Percentiles rank a stretch among this genome's conserved stretches.
Conservation (phyloP, 2,888 invertebrate species). For the Athripsodes cinereus region DNA sequence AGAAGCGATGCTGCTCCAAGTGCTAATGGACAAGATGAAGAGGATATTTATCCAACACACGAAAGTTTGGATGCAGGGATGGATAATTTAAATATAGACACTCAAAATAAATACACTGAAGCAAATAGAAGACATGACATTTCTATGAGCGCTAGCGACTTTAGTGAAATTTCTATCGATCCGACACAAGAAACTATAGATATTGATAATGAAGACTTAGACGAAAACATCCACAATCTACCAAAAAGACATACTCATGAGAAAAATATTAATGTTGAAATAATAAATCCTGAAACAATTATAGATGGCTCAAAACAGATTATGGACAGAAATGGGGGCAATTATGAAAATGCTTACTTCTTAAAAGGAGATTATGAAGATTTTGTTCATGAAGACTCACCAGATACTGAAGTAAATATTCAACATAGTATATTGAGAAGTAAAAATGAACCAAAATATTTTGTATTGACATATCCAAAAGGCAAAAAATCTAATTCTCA, state of each 20-base stretch:
- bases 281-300: conserved; percentile 28
- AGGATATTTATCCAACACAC: conserved; percentile 4
- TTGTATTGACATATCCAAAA: too few relatives aligned
- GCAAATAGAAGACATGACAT: not conserved
- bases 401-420: too few relatives aligned
- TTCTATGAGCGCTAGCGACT: not conserved
- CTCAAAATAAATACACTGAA: too few relatives aligned
- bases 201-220: not conserved
- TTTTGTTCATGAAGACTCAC: too few relatives aligned
- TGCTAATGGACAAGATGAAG: too few relatives aligned
- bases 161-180: not conserved
- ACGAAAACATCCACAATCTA: conserved; percentile 11
- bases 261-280: conserved; percentile 40
- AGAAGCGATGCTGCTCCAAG: too few relatives aligned
- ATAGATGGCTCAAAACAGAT: conserved; percentile 17
- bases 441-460: too few relatives aligned
- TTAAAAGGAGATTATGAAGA: too few relatives aligned
- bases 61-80: not conserved
- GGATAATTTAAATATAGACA: conserved; percentile 19
- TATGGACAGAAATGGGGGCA: too few relatives aligned
- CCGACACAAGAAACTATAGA: not conserved
- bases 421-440: not conserved
- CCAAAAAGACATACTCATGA: conserved; percentile 27
- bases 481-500: too few relatives aligned
- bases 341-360: too few relatives aligned